A percentile compares a stretch with the other conserved stretches of the same genome.
phyloP scores from a whole-genome alignment of 2,797 vertebrate species.

The Poliocrania exsul region DNA sequence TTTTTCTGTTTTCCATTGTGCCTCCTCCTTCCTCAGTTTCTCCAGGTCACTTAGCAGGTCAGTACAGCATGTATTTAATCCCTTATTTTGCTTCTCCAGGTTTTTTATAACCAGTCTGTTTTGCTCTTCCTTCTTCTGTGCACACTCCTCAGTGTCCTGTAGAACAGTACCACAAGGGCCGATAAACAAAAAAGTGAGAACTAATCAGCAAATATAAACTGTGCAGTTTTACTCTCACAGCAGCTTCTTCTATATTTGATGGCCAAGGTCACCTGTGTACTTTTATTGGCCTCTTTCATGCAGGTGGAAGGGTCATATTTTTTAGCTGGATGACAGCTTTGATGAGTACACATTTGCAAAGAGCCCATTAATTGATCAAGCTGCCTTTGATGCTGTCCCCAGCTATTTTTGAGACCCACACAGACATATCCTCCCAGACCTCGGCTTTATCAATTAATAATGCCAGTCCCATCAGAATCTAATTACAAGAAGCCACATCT shows the following conservation, averaged over 20 bases:
- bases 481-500: slow-evolving; percentile 96
- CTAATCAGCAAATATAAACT: slow-evolving; percentile 86
- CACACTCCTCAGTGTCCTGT: slow-evolving; percentile 86
- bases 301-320: slow-evolving; percentile 85
- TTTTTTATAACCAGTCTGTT: slow-evolving; percentile 82
- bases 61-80: slow-evolving; percentile 84
- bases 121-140: slow-evolving; percentile 84
- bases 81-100: slow-evolving; percentile 87
- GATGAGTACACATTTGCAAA: slow-evolving; percentile 93
- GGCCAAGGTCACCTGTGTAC: slow-evolving; percentile 90
- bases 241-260: slow-evolving; percentile 83
- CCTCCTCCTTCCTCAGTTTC: slow-evolving; percentile 87
- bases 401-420: slow-evolving; percentile 89
- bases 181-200: slow-evolving; percentile 80
- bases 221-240: slow-evolving; percentile 75
- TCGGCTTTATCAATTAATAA: slow-evolving; percentile 99
- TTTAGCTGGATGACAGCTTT: slow-evolving; percentile 92
- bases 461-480: slow-evolving; percentile 93
- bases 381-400: slow-evolving; percentile 98
- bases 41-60: slow-evolving; percentile 91
- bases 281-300: slow-evolving; percentile 83
- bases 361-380: slow-evolving; percentile 95
- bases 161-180: slow-evolving; percentile 79
- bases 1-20: slow-evolving; percentile 83
- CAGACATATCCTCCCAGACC: slow-evolving; percentile 88